phyloP scores from a whole-genome alignment of 2,113 vertebrate species.

The Cardinalis cardinalis region DNA sequence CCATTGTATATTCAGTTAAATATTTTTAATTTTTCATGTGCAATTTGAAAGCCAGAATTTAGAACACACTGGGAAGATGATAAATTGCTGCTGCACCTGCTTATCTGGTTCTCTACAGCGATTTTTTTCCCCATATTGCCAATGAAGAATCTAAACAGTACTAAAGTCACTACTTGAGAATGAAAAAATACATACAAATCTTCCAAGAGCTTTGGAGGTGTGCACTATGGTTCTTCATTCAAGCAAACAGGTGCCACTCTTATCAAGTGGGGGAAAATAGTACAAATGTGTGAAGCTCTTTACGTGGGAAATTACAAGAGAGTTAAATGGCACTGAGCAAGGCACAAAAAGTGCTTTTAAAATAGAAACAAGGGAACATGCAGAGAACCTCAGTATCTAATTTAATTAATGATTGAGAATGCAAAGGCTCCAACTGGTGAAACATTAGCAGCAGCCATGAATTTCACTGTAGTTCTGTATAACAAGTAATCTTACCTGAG shows the following conservation, averaged over 20 bases:
- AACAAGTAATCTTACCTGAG: slow-evolving; percentile 72
- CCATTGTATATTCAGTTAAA: background rate
- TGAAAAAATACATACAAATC: slow-evolving; percentile 16
- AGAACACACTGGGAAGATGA: background rate
- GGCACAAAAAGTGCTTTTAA: slow-evolving; percentile 66
- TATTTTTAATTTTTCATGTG: background rate
- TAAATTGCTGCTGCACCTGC: background rate
- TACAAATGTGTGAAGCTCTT: slow-evolving; percentile 57
- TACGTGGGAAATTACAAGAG: slow-evolving; percentile 54
- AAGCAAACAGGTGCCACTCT: slow-evolving; percentile 52
- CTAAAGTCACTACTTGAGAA: background rate
- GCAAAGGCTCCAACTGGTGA: slow-evolving; percentile 60
- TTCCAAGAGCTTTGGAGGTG: slow-evolving; percentile 45
- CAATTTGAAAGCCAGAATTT: background rate
- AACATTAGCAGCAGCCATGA: slow-evolving; percentile 57
- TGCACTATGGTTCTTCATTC: slow-evolving; percentile 39
- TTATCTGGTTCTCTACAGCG: background rate
- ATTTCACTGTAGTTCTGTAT: slow-evolving; percentile 66
- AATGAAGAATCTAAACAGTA: background rate
- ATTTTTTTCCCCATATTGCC: background rate
- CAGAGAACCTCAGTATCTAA: slow-evolving; percentile 58
- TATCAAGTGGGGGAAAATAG: slow-evolving; percentile 33
- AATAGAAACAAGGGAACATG: slow-evolving; percentile 62
- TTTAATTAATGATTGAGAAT: slow-evolving; percentile 64
- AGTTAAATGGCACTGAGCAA: slow-evolving; percentile 59